Evolutionary conservation across 2,113 vertebrate species (phyloP).

Genomic region (Poeciliopsis retropinna): DNA sequence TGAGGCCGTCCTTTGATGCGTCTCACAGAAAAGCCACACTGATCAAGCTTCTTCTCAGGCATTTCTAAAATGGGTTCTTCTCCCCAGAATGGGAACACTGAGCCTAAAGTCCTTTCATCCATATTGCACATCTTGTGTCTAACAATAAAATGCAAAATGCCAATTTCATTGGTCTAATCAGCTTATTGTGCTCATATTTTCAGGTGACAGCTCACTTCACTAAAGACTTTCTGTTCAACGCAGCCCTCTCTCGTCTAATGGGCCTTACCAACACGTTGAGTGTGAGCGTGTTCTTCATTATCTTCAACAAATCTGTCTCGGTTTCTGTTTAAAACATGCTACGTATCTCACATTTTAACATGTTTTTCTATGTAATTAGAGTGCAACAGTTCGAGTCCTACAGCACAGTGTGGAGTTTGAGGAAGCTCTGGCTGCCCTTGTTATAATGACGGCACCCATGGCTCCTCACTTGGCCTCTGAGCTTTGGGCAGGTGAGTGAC

Average conservation of each 20-base stretch:
- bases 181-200: slow-evolving; percentile 34
- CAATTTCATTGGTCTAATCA: background rate
- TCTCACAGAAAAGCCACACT: slow-evolving; percentile 56
- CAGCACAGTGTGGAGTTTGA: slow-evolving; percentile 92
- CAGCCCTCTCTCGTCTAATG: slow-evolving; percentile 92
- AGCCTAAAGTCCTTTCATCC: background rate
- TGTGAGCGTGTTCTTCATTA: slow-evolving; percentile 76
- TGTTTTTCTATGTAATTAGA: slow-evolving; percentile 70
- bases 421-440: slow-evolving; percentile 86
- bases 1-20: slow-evolving; percentile 64
- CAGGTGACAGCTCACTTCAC: slow-evolving; percentile 90
- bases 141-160: background rate
- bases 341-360: background rate
- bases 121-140: background rate
- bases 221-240: slow-evolving; percentile 90
- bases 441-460: slow-evolving; percentile 91
- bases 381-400: slow-evolving; percentile 78
- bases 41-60: slow-evolving; percentile 43
- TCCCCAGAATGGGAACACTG: slow-evolving; percentile 57
- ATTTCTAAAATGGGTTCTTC: slow-evolving; percentile 41
- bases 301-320: background rate
- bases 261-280: slow-evolving; percentile 86
- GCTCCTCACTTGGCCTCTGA: slow-evolving; percentile 93
- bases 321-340: background rate
- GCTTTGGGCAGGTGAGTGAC: slow-evolving; percentile 92